These are phyloP conservation scores for Rousettus leschenaultii DNA, from an alignment of 2,113 vertebrate species.

Conservation along the genomic window DNA sequence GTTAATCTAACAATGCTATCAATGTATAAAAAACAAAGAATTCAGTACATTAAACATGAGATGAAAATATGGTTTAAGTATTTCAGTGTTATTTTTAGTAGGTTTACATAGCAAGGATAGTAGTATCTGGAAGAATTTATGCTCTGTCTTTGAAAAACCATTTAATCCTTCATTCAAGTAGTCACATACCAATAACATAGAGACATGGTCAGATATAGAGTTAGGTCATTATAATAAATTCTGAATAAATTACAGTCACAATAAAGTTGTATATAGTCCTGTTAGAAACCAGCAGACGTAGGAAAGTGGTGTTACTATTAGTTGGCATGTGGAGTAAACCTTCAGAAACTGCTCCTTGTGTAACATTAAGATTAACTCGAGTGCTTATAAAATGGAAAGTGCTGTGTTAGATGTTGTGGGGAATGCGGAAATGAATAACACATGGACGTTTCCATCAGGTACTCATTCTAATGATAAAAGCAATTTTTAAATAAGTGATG, in stretches of 20 bases:
- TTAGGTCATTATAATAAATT: background rate
- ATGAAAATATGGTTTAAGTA: background rate
- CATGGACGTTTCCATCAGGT: background rate
- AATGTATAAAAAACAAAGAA: background rate
- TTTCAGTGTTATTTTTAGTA: constrained; percentile 10
- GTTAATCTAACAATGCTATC: background rate
- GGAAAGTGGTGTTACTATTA: background rate
- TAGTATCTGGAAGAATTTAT: background rate
- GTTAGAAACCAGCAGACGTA: background rate
- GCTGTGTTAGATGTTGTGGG: background rate
- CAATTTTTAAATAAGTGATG: background rate
- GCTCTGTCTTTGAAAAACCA: background rate
- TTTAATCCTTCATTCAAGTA: background rate
- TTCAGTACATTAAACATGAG: background rate
- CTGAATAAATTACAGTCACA: background rate
- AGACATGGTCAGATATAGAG: background rate
- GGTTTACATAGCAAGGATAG: background rate
- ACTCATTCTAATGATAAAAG: background rate
- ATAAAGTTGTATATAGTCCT: background rate
- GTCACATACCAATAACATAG: background rate
- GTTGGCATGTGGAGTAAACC: background rate
- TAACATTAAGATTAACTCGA: background rate
- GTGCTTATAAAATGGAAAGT: background rate
- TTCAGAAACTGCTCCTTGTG: background rate
- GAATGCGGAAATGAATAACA: background rate